Conservation (phyloP, 1,140 invertebrate genomes). For the Diabrotica virgifera region DNA sequence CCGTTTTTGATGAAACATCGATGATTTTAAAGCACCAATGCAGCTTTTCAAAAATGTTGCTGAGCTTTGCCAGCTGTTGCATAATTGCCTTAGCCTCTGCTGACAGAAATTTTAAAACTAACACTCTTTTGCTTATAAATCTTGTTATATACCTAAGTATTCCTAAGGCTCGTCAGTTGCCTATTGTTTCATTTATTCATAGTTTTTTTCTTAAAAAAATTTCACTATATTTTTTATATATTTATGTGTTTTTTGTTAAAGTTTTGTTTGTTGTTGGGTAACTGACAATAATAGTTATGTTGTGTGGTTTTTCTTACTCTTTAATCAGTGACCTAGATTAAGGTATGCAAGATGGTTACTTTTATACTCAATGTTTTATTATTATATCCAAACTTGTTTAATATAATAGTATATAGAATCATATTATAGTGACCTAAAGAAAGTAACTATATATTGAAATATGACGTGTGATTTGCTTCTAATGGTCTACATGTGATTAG, state of each 20-base stretch:
- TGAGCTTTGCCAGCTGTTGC: constrained; percentile 36
- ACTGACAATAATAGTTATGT: constrained; percentile 37
- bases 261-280: constrained; percentile 38
- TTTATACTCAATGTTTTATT: neutral
- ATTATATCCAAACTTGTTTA: neutral
- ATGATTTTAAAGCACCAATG: neutral
- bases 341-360: neutral
- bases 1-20: neutral
- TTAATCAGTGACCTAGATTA: constrained; percentile 30
- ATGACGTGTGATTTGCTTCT: no score
- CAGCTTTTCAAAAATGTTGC: neutral
- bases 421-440: no score
- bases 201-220: constrained; percentile 31
- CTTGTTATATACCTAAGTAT: constrained; percentile 19
- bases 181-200: constrained; percentile 22
- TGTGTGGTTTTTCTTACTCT: constrained; percentile 40
- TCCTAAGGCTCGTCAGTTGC: constrained; percentile 36
- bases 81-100: constrained; percentile 30
- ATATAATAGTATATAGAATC: no score
- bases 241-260: constrained; percentile 38
- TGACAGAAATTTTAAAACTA: constrained; percentile 31
- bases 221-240: constrained; percentile 42
- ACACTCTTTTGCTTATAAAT: constrained; percentile 31
- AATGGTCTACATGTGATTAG: no score
- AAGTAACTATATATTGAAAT: no score